Percentiles rank a stretch among this genome's conserved stretches.
phyloP scores from a whole-genome alignment of 53 echinoderm and acorn worm species.

The Henricia sp. region DNA sequence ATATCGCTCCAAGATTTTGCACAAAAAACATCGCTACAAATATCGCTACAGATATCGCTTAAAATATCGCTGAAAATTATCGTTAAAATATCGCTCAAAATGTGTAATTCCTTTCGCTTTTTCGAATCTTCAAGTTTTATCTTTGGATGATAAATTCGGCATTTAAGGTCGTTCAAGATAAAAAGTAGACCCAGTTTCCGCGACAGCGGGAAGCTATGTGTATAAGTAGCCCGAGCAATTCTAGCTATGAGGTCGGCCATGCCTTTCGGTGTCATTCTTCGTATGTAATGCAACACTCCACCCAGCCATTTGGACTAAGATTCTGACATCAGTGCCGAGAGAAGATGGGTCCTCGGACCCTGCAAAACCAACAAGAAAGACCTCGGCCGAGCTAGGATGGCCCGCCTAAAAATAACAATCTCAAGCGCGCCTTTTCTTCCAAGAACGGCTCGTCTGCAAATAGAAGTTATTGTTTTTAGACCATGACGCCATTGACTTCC shows the following conservation, averaged over 20 bases:
- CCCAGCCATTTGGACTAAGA: not conserved
- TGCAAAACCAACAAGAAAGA: not conserved
- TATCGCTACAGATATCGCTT: no score
- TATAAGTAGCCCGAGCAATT: not conserved
- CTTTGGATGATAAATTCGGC: no score
- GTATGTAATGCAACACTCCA: not conserved
- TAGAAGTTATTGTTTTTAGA: slow-evolving; percentile 34
- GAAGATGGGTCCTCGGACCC: not conserved
- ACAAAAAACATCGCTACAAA: no score
- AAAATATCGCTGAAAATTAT: no score
- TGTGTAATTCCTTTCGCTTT: no score
- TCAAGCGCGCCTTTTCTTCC: not conserved
- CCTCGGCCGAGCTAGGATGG: not conserved
- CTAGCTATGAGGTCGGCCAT: not conserved
- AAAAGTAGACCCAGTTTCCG: no score
- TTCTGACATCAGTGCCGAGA: not conserved
- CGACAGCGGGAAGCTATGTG: no score
- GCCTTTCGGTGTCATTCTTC: not conserved
- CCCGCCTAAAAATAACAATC: slow-evolving; percentile 36
- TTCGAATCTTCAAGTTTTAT: no score
- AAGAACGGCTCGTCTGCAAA: not conserved
- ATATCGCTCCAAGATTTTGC: no score
- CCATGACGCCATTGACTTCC: slow-evolving; percentile 13
- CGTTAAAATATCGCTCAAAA: no score
- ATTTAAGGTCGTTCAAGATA: no score